Percentiles rank a stretch among this genome's conserved stretches.
These are phyloP conservation scores for Parambassis ranga DNA, from an alignment of 2,797 vertebrate genomes.

Conservation along the genomic window DNA sequence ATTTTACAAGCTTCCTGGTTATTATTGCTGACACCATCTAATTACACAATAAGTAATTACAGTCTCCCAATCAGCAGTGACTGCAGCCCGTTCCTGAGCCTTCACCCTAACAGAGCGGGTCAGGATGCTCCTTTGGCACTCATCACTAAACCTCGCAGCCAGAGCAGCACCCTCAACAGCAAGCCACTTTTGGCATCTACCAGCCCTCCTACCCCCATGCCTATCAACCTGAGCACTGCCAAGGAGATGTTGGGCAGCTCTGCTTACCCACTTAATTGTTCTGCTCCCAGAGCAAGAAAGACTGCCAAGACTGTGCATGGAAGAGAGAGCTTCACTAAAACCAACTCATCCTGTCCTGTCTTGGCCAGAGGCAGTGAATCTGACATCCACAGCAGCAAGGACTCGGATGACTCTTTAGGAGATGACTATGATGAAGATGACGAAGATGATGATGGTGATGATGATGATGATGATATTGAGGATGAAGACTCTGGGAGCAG, in stretches of 20 bases:
- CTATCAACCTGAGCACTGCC: constrained; percentile 85
- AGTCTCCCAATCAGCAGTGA: constrained; percentile 80
- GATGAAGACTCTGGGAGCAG: constrained; percentile 89
- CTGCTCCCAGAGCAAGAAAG: constrained; percentile 78
- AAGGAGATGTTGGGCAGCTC: constrained; percentile 76
- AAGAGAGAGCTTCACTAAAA: constrained; percentile 70
- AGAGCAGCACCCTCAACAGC: constrained; percentile 77
- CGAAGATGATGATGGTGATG: constrained; percentile 80
- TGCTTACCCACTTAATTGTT: constrained; percentile 63
- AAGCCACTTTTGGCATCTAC: constrained; percentile 72
- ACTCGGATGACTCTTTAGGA: constrained; percentile 91
- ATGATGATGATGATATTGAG: constrained; percentile 81
- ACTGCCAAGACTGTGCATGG: constrained; percentile 66
- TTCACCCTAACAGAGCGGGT: constrained; percentile 85
- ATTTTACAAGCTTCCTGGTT: constrained; percentile 76
- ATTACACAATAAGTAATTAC: constrained; percentile 77
- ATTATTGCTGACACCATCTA: constrained; percentile 75
- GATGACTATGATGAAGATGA: constrained; percentile 85
- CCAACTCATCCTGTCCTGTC: constrained; percentile 73
- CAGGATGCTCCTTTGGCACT: constrained; percentile 94
- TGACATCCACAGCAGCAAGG: constrained; percentile 89
- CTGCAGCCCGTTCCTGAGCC: constrained; percentile 86
- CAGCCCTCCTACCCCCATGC: constrained; percentile 76
- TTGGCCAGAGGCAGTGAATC: constrained; percentile 86
- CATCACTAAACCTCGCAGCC: constrained; percentile 85